Conservation (phyloP, 2,888 invertebrate genomes). For the Meiosimyza platycephala region DNA sequence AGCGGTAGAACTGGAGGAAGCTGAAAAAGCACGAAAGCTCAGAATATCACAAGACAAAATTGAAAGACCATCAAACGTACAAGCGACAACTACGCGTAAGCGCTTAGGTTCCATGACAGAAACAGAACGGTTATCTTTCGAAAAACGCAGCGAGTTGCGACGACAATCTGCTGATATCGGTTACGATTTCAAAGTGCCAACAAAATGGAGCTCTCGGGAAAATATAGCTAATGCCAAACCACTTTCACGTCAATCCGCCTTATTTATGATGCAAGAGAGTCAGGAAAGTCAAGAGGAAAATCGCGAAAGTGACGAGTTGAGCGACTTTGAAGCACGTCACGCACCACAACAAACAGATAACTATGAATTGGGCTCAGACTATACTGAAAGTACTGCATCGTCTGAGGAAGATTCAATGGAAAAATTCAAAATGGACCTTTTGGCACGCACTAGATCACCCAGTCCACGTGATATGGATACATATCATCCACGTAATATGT, state of each 20-base stretch:
- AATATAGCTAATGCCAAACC: slow-evolving; percentile 51
- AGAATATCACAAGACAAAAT: slow-evolving; percentile 55
- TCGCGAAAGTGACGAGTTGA: slow-evolving; percentile 53
- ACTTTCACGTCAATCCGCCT: slow-evolving; percentile 46
- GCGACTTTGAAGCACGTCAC: slow-evolving; percentile 49
- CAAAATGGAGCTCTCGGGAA: slow-evolving; percentile 63
- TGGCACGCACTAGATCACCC: slow-evolving; percentile 62
- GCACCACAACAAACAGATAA: slow-evolving; percentile 52
- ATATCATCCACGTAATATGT: slow-evolving; percentile 75
- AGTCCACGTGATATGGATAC: slow-evolving; percentile 73
- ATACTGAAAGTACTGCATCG: slow-evolving; percentile 74
- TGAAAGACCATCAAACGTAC: slow-evolving; percentile 44
- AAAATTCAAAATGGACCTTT: slow-evolving; percentile 64
- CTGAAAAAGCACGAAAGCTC: slow-evolving; percentile 68
- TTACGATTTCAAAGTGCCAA: slow-evolving; percentile 47
- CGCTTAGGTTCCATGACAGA: slow-evolving; percentile 70
- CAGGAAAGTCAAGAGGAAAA: slow-evolving; percentile 50
- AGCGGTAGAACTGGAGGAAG: slow-evolving; percentile 81
- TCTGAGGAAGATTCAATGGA: slow-evolving; percentile 67
- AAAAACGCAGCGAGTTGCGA: slow-evolving; percentile 67
- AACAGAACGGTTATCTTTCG: slow-evolving; percentile 67
- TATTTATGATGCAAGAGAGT: slow-evolving; percentile 39
- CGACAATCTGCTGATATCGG: slow-evolving; percentile 69
- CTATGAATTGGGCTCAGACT: slow-evolving; percentile 72
- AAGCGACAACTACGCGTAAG: slow-evolving; percentile 61